Percentiles rank a stretch among this genome's conserved stretches.
phyloP scores from a whole-genome alignment of 30 jellyfish, hydroid and myxozoan genomes.

The Hydractinia symbiolongicarpus region DNA sequence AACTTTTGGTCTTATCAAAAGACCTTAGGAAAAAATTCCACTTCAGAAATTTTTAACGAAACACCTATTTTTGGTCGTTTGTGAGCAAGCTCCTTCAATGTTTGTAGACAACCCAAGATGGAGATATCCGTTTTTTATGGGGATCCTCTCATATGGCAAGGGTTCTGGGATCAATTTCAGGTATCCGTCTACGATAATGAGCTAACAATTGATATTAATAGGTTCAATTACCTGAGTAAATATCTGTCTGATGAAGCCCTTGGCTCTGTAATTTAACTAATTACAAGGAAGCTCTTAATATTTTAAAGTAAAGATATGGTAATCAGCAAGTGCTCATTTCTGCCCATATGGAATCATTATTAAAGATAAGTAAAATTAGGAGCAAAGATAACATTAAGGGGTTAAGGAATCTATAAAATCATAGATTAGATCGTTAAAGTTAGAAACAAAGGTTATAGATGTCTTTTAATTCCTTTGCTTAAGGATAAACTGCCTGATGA shows the following conservation, averaged over 20 bases:
- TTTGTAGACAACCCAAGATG: slow-evolving; percentile 16
- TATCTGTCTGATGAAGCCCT: slow-evolving; percentile 8
- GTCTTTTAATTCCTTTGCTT: slow-evolving; percentile 8
- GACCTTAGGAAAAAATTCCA: too few species aligned
- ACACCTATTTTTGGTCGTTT: too few species aligned
- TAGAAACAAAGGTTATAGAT: slow-evolving; percentile 20
- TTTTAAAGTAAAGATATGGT: slow-evolving; percentile 18
- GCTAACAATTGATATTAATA: slow-evolving; percentile 10
- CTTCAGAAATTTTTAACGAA: too few species aligned
- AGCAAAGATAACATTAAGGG: background rate
- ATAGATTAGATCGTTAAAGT: slow-evolving; percentile 20
- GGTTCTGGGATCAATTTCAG: slow-evolving; percentile 31
- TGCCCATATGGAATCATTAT: slow-evolving; percentile 20
- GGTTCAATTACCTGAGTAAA: slow-evolving; percentile 1
- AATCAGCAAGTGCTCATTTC: slow-evolving; percentile 23
- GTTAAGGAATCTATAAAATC: slow-evolving; percentile 9
- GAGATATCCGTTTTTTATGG: slow-evolving; percentile 25
- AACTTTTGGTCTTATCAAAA: too few species aligned
- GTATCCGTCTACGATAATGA: background rate
- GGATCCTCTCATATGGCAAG: slow-evolving; percentile 24
- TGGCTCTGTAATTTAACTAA: slow-evolving; percentile 2
- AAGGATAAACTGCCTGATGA: slow-evolving; percentile 15
- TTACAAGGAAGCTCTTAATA: slow-evolving; percentile 18
- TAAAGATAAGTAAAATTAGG: slow-evolving; percentile 1
- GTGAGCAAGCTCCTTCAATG: too few species aligned